Evolutionary conservation across 1,140 invertebrate genomes (phyloP).

Genomic region (Harpegnathos saltator): DNA sequence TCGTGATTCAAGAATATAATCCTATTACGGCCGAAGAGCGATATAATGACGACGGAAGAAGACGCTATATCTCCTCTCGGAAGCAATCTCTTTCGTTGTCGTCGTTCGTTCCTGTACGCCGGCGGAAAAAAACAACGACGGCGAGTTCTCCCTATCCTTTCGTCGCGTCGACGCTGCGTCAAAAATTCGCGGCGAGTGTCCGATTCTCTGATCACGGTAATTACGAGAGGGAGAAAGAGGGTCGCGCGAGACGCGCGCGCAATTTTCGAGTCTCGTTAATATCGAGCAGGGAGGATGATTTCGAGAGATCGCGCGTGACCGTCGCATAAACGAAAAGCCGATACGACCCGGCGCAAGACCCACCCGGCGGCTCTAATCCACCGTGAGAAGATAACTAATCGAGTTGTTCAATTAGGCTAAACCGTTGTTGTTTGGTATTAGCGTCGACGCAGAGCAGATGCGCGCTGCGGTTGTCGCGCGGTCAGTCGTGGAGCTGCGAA

Average conservation of each 20-base stretch:
- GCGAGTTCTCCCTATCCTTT: too few relatives aligned
- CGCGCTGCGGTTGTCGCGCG: conserved; percentile 23
- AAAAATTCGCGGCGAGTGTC: too few relatives aligned
- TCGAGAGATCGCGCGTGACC: not conserved
- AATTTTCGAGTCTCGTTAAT: conserved; percentile 6
- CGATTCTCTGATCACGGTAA: too few relatives aligned
- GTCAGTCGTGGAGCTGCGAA: conserved; percentile 9
- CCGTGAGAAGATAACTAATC: conserved; percentile 49
- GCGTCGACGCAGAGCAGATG: conserved; percentile 35
- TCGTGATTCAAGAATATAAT: conserved; percentile 57
- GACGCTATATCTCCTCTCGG: conserved; percentile 11
- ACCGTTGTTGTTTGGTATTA: conserved; percentile 47
- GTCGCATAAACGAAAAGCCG: too few relatives aligned
- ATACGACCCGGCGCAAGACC: not conserved
- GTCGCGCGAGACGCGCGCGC: not conserved
- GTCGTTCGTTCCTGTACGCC: not conserved
- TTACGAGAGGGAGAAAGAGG: too few relatives aligned
- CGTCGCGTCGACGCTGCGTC: too few relatives aligned
- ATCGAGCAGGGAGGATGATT: not conserved
- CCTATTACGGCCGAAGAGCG: conserved; percentile 52
- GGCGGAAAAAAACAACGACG: not conserved
- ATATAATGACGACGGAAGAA: conserved; percentile 43
- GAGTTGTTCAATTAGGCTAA: conserved; percentile 47
- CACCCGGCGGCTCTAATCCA: not conserved
- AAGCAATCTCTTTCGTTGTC: conserved; percentile 24